Percentiles rank a stretch among this genome's conserved stretches.
Conservation (phyloP, 2,113 vertebrate species). For the Nibea coibor region DNA sequence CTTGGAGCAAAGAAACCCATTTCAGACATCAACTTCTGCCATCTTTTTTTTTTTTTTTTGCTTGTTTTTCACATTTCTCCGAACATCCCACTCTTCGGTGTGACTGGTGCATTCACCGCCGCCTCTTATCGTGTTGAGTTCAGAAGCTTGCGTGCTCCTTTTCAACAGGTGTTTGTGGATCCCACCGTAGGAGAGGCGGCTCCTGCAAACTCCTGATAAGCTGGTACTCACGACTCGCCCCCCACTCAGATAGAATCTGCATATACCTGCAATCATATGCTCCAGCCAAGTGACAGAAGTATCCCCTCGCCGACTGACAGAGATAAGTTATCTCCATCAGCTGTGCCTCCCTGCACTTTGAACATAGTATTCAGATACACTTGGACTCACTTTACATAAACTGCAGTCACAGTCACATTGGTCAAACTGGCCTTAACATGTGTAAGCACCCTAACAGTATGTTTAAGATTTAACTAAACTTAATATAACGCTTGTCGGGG, state of each 20-base stretch:
- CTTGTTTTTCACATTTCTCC: conserved; percentile 17
- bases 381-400: conserved; percentile 64
- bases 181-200: conserved; percentile 19
- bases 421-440: conserved; percentile 45
- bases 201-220: conserved; percentile 78
- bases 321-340: conserved; percentile 69
- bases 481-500: conserved; percentile 30
- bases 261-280: conserved; percentile 61
- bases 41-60: neutral
- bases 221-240: conserved; percentile 21
- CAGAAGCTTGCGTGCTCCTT: conserved; percentile 44
- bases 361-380: conserved; percentile 61
- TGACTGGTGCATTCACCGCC: neutral
- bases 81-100: conserved; percentile 14
- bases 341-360: conserved; percentile 63
- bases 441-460: conserved; percentile 27
- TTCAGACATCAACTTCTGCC: conserved; percentile 36
- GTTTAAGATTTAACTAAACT: conserved; percentile 50
- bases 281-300: conserved; percentile 75
- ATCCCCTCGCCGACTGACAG: conserved; percentile 32
- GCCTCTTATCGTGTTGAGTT: conserved; percentile 58
- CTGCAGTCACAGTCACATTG: conserved; percentile 26
- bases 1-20: conserved; percentile 37
- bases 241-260: conserved; percentile 71
- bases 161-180: conserved; percentile 76